Evolutionary conservation across 2,888 invertebrate species (phyloP), one percentile per base, ranked within the genome.

Genomic region (Yponomeuta sedellus): DNA sequence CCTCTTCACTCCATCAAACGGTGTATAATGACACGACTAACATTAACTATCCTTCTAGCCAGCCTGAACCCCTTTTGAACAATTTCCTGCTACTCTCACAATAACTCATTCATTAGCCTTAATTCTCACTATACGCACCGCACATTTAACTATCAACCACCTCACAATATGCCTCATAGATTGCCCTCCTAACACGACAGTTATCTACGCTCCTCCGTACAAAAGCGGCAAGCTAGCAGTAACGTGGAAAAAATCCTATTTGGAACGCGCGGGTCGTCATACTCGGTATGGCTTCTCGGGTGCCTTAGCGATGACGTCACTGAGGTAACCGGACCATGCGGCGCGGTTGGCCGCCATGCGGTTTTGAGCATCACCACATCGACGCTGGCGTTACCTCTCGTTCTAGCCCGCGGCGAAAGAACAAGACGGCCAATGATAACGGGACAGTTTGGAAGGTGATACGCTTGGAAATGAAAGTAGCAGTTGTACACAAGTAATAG

Each of bases 71-170:
- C 16, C 44, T 12, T 16, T 52, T 52, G 44, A 88, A 88, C 83
- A 85, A 88, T 87, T 86, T 89, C 88, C 90, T 87, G 88, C 86
- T 82, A 8, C 80, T 79, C 79, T 78, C 76, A 84, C 88, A 88
- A 89, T 87, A 25, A 86, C 82, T 83, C 88, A 89, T 90, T 89
- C 89, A 90, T 90, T 90, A 88, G 80, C 86, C 86, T 86, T 88
- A 89, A 90, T 89, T 88, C 86, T 88, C 87, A 81, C 85, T 86
- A 76, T 83, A 85, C 84, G 81, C 84, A 83, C 83, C 83, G 20
- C 65, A 65, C 65, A 34, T 8, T 77, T 71, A 74, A 72, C 71
- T 73, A 77, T 75, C 74, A 74, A 72, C 68, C 71, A 70, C 68
- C 69, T 70, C 68, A 73, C 68, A 66, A 70, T 68, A 71, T 68